Evolutionary conservation across 2,888 invertebrate species (phyloP), one percentile per base, ranked within the genome.

Genomic region (Periphyllus acericola): DNA sequence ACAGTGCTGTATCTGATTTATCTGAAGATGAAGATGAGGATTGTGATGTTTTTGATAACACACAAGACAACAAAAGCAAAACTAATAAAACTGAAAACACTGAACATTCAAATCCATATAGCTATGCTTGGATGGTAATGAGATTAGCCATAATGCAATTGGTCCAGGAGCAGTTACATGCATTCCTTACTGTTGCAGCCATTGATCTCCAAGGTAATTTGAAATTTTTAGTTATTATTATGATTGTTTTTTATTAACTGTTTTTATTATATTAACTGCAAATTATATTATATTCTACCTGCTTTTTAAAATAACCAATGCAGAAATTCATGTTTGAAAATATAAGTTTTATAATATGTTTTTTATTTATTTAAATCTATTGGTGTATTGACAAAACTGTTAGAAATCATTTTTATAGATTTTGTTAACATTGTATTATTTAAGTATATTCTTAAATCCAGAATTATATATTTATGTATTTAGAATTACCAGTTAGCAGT

Each of bases 81-180:
- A 92, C 90, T 82, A 89, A 80, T 75, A 89, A 89, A 89, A 89
- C 89, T 83, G 94, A 94, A 89, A 97, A 97, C 92, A 95, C 93
- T 11, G 97, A 98, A 91, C 98, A 99, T 92, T 95, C 95, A 40
- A 97, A 98, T 93, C 97, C 99, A 0, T 95, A 95, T 91, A 98
- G 98, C 60, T 98, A 98, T 92, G 97, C 98, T 83, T 99, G 99
- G 99, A 94, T 95, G 91, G 95, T 99, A 89, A 94, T 99, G 93
- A 94, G 98, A 90, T 94, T 98, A 90, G 96, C 98, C 5, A 95
- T 97, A 88, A 94, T 99, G 89, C 94, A 96, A 90, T 94, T 98
- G 89, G 95, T 97, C 83, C 95, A 96, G 90, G 93, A 94, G 89
- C 96, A 97, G 91, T 92, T 99, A 68, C 95, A 95, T 90, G 95